Evolutionary conservation across 2,113 vertebrate species (phyloP).

Genomic region (Nymphicus hollandicus): DNA sequence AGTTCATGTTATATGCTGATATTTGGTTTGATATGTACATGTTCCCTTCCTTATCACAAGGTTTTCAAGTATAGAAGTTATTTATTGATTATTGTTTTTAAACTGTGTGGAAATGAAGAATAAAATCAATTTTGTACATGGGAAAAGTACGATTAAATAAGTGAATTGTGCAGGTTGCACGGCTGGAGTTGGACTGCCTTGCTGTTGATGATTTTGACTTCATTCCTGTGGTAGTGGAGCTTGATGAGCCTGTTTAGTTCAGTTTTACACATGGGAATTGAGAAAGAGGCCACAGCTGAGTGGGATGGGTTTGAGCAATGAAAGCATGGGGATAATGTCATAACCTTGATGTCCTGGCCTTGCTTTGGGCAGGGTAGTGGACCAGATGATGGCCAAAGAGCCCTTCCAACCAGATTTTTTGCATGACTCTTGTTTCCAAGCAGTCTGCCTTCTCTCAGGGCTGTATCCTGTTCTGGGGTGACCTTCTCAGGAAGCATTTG

Average conservation of each 20-base stretch:
- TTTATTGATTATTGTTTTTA: neutral
- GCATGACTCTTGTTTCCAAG: neutral
- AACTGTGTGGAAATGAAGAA: neutral
- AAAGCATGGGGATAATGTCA: neutral
- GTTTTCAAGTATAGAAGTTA: neutral
- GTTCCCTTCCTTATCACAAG: neutral
- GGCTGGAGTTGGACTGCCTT: neutral
- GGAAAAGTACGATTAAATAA: neutral
- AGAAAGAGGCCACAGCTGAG: neutral
- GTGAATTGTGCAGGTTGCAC: neutral
- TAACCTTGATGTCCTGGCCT: neutral
- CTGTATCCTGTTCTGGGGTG: neutral
- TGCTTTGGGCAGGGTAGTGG: neutral
- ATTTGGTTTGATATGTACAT: neutral
- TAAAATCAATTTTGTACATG: neutral
- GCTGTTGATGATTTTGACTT: neutral
- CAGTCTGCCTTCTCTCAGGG: neutral
- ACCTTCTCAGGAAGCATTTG: neutral
- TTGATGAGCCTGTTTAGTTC: neutral
- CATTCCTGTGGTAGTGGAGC: neutral
- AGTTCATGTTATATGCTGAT: neutral
- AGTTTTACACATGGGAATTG: neutral
- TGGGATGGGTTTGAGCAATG: neutral
- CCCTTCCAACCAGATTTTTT: neutral
- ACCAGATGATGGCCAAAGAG: neutral